A percentile compares a stretch with the other conserved stretches of the same genome.
These are phyloP conservation scores for Bilobella aurantiaca DNA, from an alignment of 1,140 invertebrate genomes.

Conservation along the genomic window DNA sequence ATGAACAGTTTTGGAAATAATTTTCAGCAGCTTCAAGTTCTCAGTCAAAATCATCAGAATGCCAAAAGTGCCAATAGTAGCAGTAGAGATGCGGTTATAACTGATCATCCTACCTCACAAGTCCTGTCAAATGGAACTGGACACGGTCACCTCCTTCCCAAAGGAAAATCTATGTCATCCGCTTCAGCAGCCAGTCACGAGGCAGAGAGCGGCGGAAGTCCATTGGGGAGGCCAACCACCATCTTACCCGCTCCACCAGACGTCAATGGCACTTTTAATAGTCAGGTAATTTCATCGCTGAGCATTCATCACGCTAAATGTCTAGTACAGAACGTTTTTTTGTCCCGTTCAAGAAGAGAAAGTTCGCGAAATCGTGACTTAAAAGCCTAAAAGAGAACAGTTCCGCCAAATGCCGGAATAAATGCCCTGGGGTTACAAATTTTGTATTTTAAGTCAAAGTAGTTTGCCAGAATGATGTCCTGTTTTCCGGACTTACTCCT, in stretches of 20 bases:
- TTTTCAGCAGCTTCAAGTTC: slow-evolving; percentile 29
- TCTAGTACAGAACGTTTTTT: too few species aligned
- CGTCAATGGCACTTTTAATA: slow-evolving; percentile 23
- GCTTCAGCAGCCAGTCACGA: slow-evolving; percentile 3
- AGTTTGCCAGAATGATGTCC: too few species aligned
- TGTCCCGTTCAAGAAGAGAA: neutral
- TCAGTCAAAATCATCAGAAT: slow-evolving; percentile 28
- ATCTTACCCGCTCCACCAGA: too few species aligned
- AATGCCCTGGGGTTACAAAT: too few species aligned
- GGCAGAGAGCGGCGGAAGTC: slow-evolving; percentile 14
- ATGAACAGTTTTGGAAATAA: slow-evolving; percentile 21
- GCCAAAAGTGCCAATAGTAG: slow-evolving; percentile 25
- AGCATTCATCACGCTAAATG: neutral
- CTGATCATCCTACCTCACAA: slow-evolving; percentile 21
- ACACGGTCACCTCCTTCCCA: slow-evolving; percentile 20
- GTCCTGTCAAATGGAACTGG: neutral
- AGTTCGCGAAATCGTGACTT: neutral
- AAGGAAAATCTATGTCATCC: slow-evolving; percentile 23
- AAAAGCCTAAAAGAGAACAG: neutral
- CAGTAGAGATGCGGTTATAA: too few species aligned
- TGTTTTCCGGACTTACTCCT: too few species aligned
- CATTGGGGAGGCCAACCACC: slow-evolving; percentile 20
- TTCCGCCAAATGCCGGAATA: too few species aligned
- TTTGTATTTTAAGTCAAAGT: too few species aligned
- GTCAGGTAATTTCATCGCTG: slow-evolving; percentile 16